Conservation (phyloP, 2,888 invertebrate species). For the Idaea dimidiata region DNA sequence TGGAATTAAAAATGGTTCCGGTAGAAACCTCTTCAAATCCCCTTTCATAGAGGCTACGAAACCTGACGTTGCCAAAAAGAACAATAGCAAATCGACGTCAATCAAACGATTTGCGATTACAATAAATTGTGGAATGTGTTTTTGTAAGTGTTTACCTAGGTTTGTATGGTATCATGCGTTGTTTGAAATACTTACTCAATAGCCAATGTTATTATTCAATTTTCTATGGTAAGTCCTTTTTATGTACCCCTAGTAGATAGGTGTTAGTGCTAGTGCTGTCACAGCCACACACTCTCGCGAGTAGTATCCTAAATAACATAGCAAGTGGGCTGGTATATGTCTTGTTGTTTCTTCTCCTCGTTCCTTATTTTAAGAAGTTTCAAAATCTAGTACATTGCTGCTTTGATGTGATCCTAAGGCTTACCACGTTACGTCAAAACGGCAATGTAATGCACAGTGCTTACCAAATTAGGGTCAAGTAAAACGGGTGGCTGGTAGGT, state of each 20-base stretch:
- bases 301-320: too few relatives aligned
- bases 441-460: not conserved
- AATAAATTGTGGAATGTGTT: constrained; percentile 27
- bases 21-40: not conserved
- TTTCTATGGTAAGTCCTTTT: constrained; percentile 61
- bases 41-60: not conserved
- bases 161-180: constrained; percentile 55
- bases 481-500: too few relatives aligned
- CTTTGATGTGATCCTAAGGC: too few relatives aligned
- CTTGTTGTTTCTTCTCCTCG: too few relatives aligned
- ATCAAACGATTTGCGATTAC: constrained; percentile 17
- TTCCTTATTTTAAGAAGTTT: too few relatives aligned
- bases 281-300: too few relatives aligned
- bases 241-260: not conserved
- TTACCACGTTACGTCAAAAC: too few relatives aligned
- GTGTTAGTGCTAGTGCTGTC: too few relatives aligned
- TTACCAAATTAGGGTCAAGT: not conserved
- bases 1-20: too few relatives aligned
- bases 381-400: too few relatives aligned
- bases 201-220: constrained; percentile 71
- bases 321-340: too few relatives aligned
- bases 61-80: constrained; percentile 25
- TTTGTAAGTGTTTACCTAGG: constrained; percentile 46
- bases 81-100: constrained; percentile 33
- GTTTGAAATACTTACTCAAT: constrained; percentile 37